phyloP scores from a whole-genome alignment of 2,888 invertebrate species.

The Lycaena phlaeas region DNA sequence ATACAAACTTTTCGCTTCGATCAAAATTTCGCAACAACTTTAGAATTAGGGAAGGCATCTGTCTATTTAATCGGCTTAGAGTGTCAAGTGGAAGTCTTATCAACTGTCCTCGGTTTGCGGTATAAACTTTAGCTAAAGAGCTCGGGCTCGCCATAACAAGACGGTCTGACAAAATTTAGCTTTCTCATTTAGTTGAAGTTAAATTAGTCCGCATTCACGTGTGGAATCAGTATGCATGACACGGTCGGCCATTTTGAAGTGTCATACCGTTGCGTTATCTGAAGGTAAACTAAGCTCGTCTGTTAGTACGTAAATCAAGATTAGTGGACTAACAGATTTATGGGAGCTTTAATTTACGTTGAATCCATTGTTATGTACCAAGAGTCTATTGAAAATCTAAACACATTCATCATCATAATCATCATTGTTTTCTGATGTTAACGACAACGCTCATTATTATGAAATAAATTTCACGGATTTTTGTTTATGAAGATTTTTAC shows the following conservation, averaged over 20 bases:
- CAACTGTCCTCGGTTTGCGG: conserved; percentile 13
- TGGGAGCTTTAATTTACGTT: background rate
- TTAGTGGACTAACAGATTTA: conserved; percentile 3
- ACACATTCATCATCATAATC: too few species aligned
- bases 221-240: conserved; percentile 32
- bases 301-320: background rate
- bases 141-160: conserved; percentile 14
- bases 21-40: conserved; percentile 1
- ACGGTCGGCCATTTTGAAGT: conserved; percentile 3
- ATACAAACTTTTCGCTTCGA: background rate
- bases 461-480: too few species aligned
- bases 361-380: too few species aligned
- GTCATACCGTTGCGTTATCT: background rate
- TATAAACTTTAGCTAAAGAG: conserved; percentile 14
- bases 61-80: conserved; percentile 10
- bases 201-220: conserved; percentile 7
- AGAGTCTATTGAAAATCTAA: too few species aligned
- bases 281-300: background rate
- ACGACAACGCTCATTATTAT: too few species aligned
- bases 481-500: too few species aligned
- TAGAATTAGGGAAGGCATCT: conserved; percentile 8
- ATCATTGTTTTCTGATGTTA: too few species aligned
- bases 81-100: conserved; percentile 12
- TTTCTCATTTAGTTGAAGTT: conserved; percentile 15
- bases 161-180: conserved; percentile 14